Evolutionary conservation across 1,140 invertebrate genomes (phyloP).

Genomic region (Armadillidium nasatum): DNA sequence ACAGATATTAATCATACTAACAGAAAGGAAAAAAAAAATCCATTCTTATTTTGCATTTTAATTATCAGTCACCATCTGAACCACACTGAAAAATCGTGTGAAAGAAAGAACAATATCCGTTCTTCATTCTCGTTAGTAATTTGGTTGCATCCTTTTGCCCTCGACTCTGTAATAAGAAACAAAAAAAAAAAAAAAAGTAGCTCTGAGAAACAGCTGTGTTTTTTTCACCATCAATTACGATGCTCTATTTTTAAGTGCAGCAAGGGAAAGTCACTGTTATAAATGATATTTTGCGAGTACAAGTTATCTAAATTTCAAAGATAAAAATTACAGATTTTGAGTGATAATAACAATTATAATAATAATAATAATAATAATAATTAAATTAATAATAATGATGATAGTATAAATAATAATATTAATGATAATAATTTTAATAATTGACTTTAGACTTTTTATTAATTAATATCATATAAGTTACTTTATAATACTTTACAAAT

Average conservation of each 20-base stretch:
- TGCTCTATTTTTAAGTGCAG: no score
- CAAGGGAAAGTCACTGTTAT: no score
- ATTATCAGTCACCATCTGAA: constrained; percentile 10
- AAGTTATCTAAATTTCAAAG: background rate
- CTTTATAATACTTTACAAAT: no score
- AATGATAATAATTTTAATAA: no score
- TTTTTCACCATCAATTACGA: background rate
- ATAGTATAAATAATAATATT: no score
- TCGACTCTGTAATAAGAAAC: background rate
- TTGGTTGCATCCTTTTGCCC: background rate
- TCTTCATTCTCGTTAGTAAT: background rate
- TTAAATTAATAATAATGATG: no score
- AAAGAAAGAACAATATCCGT: background rate
- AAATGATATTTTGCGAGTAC: background rate
- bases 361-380: no score
- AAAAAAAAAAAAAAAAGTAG: background rate
- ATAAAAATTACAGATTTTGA: background rate
- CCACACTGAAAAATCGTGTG: background rate
- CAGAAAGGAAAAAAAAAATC: background rate
- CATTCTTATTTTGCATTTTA: background rate
- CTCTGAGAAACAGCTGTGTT: background rate
- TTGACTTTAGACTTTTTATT: no score
- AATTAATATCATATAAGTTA: no score
- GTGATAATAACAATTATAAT: no score
- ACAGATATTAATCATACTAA: background rate